Evolutionary conservation across 2,113 vertebrate genomes (phyloP).

Genomic region (Platysternon megacephalum): DNA sequence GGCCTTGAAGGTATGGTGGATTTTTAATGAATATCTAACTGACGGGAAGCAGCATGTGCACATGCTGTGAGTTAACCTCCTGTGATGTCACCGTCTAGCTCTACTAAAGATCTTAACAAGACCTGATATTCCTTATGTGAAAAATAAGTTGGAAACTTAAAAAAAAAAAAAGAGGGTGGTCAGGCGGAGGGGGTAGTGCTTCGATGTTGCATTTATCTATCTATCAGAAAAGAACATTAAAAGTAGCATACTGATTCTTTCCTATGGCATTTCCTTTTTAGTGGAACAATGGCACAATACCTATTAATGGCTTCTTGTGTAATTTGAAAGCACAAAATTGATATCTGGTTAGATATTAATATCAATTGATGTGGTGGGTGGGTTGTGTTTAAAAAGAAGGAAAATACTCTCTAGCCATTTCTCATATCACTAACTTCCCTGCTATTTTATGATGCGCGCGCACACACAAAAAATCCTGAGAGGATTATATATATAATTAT

Average conservation of each 20-base stretch:
- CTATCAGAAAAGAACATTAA: background rate
- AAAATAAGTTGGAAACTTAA: background rate
- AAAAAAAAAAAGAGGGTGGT: background rate
- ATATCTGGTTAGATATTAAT: background rate
- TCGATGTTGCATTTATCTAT: background rate
- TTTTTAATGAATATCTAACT: background rate
- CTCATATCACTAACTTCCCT: background rate
- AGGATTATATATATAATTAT: too few species aligned
- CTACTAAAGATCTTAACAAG: background rate
- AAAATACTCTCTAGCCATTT: background rate
- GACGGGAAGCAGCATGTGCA: background rate
- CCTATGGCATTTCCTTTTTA: background rate
- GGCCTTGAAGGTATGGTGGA: conserved; percentile 90
- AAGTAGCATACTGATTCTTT: background rate
- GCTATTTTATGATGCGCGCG: background rate
- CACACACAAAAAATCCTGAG: background rate
- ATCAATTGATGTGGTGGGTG: background rate
- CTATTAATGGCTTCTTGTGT: background rate
- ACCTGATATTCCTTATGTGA: background rate
- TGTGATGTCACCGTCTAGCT: background rate
- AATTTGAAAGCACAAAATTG: background rate
- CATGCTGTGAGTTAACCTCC: background rate
- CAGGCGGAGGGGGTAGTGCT: background rate
- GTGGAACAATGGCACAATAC: rapidly evolving
- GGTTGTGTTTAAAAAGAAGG: background rate